Percentiles rank a stretch among this genome's conserved stretches.
phyloP scores from a whole-genome alignment of 1,140 invertebrate species.

The Drosophila virilis region DNA sequence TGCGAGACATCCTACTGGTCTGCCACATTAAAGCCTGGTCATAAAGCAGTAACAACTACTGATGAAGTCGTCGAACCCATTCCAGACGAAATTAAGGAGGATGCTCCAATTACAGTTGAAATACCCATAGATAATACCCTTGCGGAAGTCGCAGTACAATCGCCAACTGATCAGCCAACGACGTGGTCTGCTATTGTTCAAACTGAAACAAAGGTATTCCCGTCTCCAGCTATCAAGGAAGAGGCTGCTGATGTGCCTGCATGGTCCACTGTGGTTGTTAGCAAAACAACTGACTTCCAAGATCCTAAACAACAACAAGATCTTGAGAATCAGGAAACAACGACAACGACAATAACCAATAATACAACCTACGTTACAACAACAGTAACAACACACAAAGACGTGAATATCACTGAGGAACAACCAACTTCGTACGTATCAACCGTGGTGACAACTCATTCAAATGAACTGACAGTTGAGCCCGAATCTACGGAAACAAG shows the following conservation, averaged over 20 bases:
- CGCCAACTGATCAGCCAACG: slow-evolving; percentile 76
- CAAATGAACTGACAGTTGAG: slow-evolving; percentile 38
- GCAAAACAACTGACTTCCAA: slow-evolving; percentile 74
- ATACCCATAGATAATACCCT: slow-evolving; percentile 40
- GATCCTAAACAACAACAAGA: slow-evolving; percentile 57
- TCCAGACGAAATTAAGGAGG: slow-evolving; percentile 14
- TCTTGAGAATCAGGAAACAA: slow-evolving; percentile 18
- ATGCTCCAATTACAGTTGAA: slow-evolving; percentile 39
- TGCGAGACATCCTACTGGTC: slow-evolving; percentile 81
- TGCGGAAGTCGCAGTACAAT: slow-evolving; percentile 65
- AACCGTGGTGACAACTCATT: slow-evolving; percentile 63
- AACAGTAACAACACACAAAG: slow-evolving; percentile 72
- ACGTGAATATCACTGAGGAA: slow-evolving; percentile 31
- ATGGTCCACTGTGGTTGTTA: slow-evolving; percentile 75
- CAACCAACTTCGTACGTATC: slow-evolving; percentile 63
- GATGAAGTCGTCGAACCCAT: slow-evolving; percentile 17
- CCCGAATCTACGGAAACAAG: slow-evolving; percentile 3
- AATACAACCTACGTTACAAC: slow-evolving; percentile 75
- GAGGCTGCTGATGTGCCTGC: slow-evolving; percentile 26
- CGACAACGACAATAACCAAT: slow-evolving; percentile 31
- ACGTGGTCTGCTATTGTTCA: slow-evolving; percentile 82
- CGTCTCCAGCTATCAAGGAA: slow-evolving; percentile 24
- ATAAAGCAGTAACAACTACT: slow-evolving; percentile 20
- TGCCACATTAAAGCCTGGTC: slow-evolving; percentile 67
- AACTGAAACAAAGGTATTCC: slow-evolving; percentile 72